These are phyloP conservation scores for Ascidia mentula DNA, from an alignment of 23 tunicate genomes.

Conservation along the genomic window DNA sequence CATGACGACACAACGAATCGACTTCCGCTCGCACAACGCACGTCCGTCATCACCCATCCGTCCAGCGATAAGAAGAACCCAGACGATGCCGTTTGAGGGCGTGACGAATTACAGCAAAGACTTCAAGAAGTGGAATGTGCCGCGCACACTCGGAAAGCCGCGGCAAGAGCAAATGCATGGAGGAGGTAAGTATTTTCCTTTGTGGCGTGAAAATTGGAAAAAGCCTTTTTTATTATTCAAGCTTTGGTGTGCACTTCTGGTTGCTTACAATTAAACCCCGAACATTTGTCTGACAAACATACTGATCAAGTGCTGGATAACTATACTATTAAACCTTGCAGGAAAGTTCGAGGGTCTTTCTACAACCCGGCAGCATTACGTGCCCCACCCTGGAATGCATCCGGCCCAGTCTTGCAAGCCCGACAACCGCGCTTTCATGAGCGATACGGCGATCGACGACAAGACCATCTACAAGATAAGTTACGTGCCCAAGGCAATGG, in stretches of 20 bases:
- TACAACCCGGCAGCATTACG: slow-evolving; percentile 66
- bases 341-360: slow-evolving; percentile 77
- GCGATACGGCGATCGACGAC: slow-evolving; percentile 69
- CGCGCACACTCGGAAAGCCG: slow-evolving; percentile 31
- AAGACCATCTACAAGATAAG: slow-evolving; percentile 64
- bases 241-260: no score
- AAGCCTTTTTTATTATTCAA: no score
- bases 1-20: slow-evolving; percentile 53
- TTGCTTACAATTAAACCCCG: no score
- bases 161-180: slow-evolving; percentile 44
- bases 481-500: slow-evolving; percentile 79
- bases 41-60: slow-evolving; percentile 52
- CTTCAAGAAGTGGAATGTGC: slow-evolving; percentile 73
- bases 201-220: no score
- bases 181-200: slow-evolving; percentile 25
- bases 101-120: slow-evolving; percentile 73
- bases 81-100: slow-evolving; percentile 61
- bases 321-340: no score
- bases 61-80: slow-evolving; percentile 31
- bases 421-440: slow-evolving; percentile 39
- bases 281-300: no score
- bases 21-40: slow-evolving; percentile 37
- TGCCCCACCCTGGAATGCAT: slow-evolving; percentile 31
- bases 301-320: no score
- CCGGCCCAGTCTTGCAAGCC: slow-evolving; percentile 79